Evolutionary conservation across 2,888 invertebrate genomes (phyloP), one percentile per base, ranked within the genome.

Genomic region (Drosophila neutralis): DNA sequence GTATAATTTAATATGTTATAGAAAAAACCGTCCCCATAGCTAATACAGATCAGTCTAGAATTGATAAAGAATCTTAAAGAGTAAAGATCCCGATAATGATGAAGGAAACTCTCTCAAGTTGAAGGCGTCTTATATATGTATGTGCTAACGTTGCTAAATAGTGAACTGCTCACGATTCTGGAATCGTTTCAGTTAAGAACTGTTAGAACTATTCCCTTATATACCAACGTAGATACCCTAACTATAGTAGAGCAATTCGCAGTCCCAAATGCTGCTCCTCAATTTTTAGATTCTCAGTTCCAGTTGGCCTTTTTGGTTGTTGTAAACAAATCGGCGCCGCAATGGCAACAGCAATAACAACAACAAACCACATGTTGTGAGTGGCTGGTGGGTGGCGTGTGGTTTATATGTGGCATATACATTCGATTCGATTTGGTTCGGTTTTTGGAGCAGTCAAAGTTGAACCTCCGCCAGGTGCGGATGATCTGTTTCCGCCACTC

Each of bases 281-380:
- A 40, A 27, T 38, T 35, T 51, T 36, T 61, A 24, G 48, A 42
- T 65, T 58, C 59, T 42, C 57, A 51, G 57, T 61, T 45, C 53
- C 45, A 48, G 31, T 53, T 60, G 40, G 40, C 8, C 8, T 33
- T 35, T 66, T 64, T 68, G 64, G 59, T 77, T 84, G 72, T 73
- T 80, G 70, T 87, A 83, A 85, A 83, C 87, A 83, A 83, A 80
- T 68, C 52, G 69, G 68, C 29, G 48, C 42, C 49, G 7, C 36
- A 53, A 40, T 51, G 57, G 33, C 49, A 61, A 53, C 33, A 59
- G 35, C 29, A 40, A 35, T 24, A 48, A 29, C 29, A 51, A 35
- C 0, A 29, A 29, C 21, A 27, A 38, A 24, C 52, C 36, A 42
- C 42, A 49, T 36, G 24, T 40, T 45, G 67, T 65, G 65, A 72